Evolutionary conservation across 2,113 vertebrate species (phyloP).

Genomic region (Myrmecobius fasciatus): DNA sequence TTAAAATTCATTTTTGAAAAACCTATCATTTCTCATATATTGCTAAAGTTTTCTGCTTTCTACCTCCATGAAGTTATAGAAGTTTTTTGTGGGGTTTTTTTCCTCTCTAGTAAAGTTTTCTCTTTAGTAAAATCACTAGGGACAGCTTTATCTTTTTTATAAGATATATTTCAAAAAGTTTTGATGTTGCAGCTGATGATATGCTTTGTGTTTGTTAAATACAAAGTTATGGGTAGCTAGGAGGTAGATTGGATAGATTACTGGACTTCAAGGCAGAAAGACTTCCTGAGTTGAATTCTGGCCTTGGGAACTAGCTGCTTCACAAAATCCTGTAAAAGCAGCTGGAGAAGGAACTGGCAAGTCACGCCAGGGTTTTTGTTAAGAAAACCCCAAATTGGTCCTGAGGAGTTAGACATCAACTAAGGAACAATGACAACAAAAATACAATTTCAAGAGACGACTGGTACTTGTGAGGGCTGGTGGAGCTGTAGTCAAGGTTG

Average conservation of each 20-base stretch:
- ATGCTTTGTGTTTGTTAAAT: neutral
- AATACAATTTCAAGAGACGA: neutral
- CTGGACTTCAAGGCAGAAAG: neutral
- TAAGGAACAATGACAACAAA: neutral
- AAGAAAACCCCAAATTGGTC: neutral
- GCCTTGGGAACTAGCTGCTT: neutral
- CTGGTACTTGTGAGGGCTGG: neutral
- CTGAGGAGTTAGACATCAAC: neutral
- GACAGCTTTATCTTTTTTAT: neutral
- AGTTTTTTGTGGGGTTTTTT: neutral
- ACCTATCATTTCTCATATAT: constrained; percentile 2
- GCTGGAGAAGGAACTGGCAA: neutral
- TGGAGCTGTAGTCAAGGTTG: neutral
- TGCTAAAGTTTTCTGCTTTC: neutral
- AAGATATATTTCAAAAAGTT: neutral
- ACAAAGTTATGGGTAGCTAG: neutral
- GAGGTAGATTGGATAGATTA: neutral
- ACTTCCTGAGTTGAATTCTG: neutral
- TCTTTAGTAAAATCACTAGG: constrained; percentile 7
- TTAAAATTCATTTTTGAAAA: constrained; percentile 48
- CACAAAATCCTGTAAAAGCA: neutral
- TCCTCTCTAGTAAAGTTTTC: neutral
- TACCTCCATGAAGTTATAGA: neutral
- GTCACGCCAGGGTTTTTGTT: neutral
- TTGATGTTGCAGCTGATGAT: neutral